Evolutionary conservation across 2,113 vertebrate genomes (phyloP).

Genomic region (Chamaetylas fuelleborni): DNA sequence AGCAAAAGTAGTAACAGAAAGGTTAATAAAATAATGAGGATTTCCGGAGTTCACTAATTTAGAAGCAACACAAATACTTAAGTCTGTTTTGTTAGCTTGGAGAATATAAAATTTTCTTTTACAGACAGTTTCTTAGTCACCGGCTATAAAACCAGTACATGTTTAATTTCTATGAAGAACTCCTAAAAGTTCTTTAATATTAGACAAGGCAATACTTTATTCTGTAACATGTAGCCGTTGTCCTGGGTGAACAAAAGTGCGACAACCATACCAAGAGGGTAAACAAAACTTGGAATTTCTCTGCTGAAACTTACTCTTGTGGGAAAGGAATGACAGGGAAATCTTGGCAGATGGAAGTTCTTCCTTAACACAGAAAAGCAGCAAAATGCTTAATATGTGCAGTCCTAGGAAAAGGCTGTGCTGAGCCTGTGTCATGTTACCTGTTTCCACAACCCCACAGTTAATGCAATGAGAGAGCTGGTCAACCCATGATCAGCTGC

Average conservation of each 20-base stretch:
- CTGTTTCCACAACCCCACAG: background rate
- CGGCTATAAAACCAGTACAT: background rate
- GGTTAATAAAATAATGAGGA: background rate
- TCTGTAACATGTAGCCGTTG: accelerated
- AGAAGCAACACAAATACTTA: background rate
- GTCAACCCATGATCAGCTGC: background rate
- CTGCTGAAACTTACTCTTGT: background rate
- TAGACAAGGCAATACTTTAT: background rate
- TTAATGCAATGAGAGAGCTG: background rate
- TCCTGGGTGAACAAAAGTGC: background rate
- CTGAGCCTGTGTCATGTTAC: background rate
- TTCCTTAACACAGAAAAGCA: background rate
- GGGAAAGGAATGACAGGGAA: background rate
- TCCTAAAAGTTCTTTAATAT: background rate
- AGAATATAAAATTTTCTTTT: background rate
- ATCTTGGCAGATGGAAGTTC: background rate
- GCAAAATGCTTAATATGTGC: background rate
- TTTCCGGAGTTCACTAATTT: background rate
- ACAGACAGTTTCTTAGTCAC: background rate
- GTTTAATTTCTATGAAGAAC: background rate
- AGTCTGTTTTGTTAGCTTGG: background rate
- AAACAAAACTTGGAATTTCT: background rate
- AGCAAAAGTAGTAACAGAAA: background rate
- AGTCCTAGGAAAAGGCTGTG: background rate
- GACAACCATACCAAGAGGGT: background rate